phyloP scores from a whole-genome alignment of 2,888 invertebrate genomes.

The Hydriomena furcata region DNA sequence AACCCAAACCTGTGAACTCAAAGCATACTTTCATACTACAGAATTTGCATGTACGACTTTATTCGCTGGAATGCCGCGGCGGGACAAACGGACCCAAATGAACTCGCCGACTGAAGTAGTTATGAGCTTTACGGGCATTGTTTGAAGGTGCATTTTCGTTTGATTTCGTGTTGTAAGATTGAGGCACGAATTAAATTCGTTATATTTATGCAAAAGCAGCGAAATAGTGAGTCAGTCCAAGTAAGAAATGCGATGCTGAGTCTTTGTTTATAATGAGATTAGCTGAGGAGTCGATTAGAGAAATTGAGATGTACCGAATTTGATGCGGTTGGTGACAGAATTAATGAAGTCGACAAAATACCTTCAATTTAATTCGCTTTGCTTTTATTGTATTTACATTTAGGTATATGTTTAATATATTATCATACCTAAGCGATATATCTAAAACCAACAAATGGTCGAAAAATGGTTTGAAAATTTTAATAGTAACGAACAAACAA shows the following conservation, averaged over 20 bases:
- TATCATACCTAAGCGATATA: no score
- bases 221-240: constrained; percentile 64
- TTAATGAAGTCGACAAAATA: constrained; percentile 10
- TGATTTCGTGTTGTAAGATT: constrained; percentile 16
- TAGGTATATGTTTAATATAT: not conserved
- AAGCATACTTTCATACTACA: constrained; percentile 19
- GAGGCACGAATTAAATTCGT: constrained; percentile 36
- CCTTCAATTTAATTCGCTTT: not conserved
- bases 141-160: constrained; percentile 17
- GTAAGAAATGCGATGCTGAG: constrained; percentile 60
- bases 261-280: constrained; percentile 36
- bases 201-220: constrained; percentile 39
- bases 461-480: no score
- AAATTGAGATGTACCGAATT: constrained; percentile 23
- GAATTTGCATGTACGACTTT: constrained; percentile 27
- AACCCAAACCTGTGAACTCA: constrained; percentile 31
- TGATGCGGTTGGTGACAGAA: constrained; percentile 12
- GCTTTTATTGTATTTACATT: not conserved
- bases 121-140: constrained; percentile 6
- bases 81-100: constrained; percentile 26
- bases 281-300: constrained; percentile 22
- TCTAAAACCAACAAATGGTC: no score
- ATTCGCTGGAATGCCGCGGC: constrained; percentile 2
- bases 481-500: no score
- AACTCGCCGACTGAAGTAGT: constrained; percentile 1